Conservation (phyloP, 1,140 invertebrate species). For the Dendroctonus ponderosae region DNA sequence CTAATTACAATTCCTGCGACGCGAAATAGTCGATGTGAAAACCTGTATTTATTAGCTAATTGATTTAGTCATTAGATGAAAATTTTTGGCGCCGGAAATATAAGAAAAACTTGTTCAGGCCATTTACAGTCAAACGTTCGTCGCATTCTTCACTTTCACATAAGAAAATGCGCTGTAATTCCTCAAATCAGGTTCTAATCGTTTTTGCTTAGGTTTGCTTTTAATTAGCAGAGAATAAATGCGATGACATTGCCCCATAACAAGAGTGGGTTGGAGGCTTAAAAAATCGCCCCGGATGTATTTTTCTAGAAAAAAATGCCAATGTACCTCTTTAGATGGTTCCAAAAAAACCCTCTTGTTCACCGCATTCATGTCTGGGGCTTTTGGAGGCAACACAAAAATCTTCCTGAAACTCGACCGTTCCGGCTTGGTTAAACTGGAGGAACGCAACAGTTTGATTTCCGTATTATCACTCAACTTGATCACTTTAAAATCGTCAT, state of each 20-base stretch:
- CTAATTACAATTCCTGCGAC: too few relatives aligned
- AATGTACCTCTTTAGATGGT: slow-evolving; percentile 19
- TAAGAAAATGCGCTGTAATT: too few relatives aligned
- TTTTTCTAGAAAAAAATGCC: neutral
- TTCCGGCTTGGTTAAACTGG: slow-evolving; percentile 38
- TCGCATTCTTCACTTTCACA: too few relatives aligned
- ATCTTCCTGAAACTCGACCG: slow-evolving; percentile 27
- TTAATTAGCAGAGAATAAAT: too few relatives aligned
- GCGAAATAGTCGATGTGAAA: neutral
- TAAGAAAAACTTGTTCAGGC: too few relatives aligned
- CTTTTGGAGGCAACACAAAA: slow-evolving; percentile 39
- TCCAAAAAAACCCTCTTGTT: neutral
- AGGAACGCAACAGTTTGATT: slow-evolving; percentile 39
- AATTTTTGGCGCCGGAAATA: too few relatives aligned
- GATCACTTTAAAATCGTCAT: slow-evolving; percentile 40
- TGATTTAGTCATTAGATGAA: neutral
- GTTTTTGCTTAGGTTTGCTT: too few relatives aligned
- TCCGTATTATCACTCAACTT: slow-evolving; percentile 35
- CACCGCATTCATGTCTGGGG: slow-evolving; percentile 15
- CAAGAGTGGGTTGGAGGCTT: too few relatives aligned
- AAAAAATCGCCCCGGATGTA: neutral
- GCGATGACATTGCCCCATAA: too few relatives aligned
- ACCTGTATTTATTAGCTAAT: neutral
- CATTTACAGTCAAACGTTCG: too few relatives aligned
- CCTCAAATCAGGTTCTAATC: too few relatives aligned